phyloP scores from a whole-genome alignment of 37 sponge, comb jelly and placozoan species.

The Theonella swinhoei region DNA sequence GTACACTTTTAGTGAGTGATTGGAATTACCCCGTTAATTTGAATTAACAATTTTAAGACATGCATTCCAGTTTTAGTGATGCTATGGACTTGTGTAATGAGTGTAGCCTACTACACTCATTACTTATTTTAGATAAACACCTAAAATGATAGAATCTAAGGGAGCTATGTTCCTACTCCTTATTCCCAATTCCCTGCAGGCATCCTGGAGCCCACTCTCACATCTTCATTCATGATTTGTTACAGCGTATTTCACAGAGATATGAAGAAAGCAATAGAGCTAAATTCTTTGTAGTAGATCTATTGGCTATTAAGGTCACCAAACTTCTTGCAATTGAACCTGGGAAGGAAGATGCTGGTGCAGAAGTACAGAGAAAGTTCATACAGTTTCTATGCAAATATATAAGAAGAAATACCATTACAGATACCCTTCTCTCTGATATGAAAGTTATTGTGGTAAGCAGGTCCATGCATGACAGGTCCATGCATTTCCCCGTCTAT shows the following conservation, averaged over 20 bases:
- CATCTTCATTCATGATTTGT: conserved; percentile 33
- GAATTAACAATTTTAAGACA: too few species aligned
- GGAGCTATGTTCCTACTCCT: too few species aligned
- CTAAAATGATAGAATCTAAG: too few species aligned
- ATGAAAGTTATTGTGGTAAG: conserved; percentile 24
- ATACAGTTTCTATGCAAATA: conserved; percentile 9
- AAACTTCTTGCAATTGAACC: conserved; percentile 8
- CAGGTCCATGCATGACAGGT: too few species aligned
- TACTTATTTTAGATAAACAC: too few species aligned
- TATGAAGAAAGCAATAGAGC: conserved; percentile 29
- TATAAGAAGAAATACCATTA: conserved; percentile 34
- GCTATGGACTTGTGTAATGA: too few species aligned
- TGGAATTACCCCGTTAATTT: too few species aligned
- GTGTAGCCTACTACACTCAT: too few species aligned
- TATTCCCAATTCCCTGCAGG: background rate
- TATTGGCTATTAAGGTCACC: conserved; percentile 43
- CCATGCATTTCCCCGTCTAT: too few species aligned
- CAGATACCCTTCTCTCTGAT: background rate
- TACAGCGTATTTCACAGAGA: conserved; percentile 2
- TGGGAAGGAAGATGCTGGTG: background rate
- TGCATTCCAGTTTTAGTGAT: too few species aligned
- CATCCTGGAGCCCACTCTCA: conserved; percentile 25
- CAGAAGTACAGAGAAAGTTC: conserved; percentile 20
- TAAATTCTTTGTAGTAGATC: conserved; percentile 37
- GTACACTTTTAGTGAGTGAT: too few species aligned